Conservation (phyloP, 2,797 vertebrate species). For the Myripristis jacobus region DNA sequence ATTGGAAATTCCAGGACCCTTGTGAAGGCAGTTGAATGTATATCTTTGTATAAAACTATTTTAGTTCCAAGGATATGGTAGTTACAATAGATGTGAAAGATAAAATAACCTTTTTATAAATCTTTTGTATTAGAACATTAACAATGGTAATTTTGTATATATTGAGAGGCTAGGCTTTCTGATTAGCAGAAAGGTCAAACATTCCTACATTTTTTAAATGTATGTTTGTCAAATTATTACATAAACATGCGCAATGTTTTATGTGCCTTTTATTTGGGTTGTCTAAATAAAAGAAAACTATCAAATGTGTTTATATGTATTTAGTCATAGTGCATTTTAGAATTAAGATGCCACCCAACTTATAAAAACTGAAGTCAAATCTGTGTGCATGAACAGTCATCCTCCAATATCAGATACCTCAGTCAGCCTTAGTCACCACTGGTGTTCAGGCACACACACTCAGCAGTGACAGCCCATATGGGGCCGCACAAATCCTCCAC, state of each 20-base stretch:
- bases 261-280: constrained; percentile 99
- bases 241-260: constrained; percentile 98
- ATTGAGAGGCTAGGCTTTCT: constrained; percentile 98
- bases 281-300: constrained; percentile 99
- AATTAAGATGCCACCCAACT: not conserved
- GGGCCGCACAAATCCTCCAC: too few relatives aligned
- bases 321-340: constrained; percentile 37
- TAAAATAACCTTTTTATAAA: constrained; percentile 96
- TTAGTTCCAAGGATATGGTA: constrained; percentile 94
- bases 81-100: constrained; percentile 90
- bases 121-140: constrained; percentile 99
- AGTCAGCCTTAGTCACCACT: too few relatives aligned
- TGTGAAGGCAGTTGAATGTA: constrained; percentile 91
- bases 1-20: constrained; percentile 80
- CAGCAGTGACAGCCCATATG: too few relatives aligned
- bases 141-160: constrained; percentile 99
- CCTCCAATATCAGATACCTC: too few relatives aligned
- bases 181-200: constrained; percentile 98
- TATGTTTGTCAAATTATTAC: constrained; percentile 99
- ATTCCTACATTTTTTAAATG: constrained; percentile 99
- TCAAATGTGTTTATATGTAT: constrained; percentile 70
- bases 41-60: constrained; percentile 92
- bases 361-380: not conserved
- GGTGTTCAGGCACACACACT: too few relatives aligned
- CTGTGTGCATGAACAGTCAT: too few relatives aligned